A percentile compares a stretch with the other conserved stretches of the same genome.
Evolutionary conservation across 2,888 invertebrate genomes (phyloP).

Genomic region (Aspidiotus destructor): DNA sequence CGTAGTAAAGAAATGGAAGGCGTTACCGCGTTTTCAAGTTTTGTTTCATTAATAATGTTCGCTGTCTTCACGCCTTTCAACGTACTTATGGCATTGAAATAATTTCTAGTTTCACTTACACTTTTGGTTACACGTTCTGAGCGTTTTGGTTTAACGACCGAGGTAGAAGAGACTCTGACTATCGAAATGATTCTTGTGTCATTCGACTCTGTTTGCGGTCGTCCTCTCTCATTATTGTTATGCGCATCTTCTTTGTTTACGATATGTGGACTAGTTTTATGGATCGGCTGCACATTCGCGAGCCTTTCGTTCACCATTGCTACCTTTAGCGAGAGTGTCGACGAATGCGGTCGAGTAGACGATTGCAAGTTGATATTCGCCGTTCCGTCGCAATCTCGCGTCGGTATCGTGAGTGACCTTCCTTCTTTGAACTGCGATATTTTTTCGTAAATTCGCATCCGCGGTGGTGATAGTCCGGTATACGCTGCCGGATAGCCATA

Average conservation of each 20-base stretch:
- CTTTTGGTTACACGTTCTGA: constrained; percentile 13
- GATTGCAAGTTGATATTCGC: background rate
- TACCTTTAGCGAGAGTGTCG: too few relatives aligned
- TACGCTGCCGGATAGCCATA: constrained; percentile 27
- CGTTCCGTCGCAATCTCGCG: background rate
- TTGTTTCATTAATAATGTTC: background rate
- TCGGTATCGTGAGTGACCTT: background rate
- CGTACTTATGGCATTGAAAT: too few relatives aligned
- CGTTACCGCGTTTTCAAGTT: constrained; percentile 10
- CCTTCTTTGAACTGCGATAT: constrained; percentile 8
- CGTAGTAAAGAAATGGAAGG: constrained; percentile 21
- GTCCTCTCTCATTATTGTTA: background rate
- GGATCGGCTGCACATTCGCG: too few relatives aligned
- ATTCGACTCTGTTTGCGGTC: background rate
- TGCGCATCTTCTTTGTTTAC: background rate
- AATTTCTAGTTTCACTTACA: constrained; percentile 5
- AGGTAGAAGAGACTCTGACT: constrained; percentile 28
- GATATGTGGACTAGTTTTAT: constrained; percentile 14
- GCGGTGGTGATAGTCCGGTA: constrained; percentile 3
- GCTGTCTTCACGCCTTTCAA: too few relatives aligned
- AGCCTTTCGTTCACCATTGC: too few relatives aligned
- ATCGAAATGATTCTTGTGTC: constrained; percentile 25
- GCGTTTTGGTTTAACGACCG: constrained; percentile 23
- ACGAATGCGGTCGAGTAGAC: background rate
- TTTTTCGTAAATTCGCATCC: background rate